Evolutionary conservation across 2,113 vertebrate genomes (phyloP).

Genomic region (Ceyx margarethae): DNA sequence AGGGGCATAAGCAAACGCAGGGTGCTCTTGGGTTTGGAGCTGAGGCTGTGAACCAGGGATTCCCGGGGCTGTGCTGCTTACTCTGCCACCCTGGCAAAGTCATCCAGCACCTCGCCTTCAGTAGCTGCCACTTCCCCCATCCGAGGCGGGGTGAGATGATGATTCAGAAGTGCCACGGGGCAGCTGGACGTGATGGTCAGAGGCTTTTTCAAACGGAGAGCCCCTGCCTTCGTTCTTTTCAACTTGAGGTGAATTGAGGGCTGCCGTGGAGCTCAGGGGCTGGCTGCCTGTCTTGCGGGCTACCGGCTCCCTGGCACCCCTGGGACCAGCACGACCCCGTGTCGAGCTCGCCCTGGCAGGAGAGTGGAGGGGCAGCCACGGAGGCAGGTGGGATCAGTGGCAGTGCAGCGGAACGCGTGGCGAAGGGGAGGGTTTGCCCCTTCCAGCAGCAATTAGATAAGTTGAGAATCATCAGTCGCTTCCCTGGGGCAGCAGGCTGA

Average conservation of each 20-base stretch:
- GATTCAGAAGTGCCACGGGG: background rate
- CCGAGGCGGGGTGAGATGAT: rapidly evolving
- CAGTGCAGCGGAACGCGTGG: rapidly evolving
- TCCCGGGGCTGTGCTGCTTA: background rate
- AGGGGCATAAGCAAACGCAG: rapidly evolving
- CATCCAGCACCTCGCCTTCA: background rate
- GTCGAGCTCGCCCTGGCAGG: rapidly evolving
- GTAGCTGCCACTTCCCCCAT: rapidly evolving
- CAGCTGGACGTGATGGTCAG: background rate
- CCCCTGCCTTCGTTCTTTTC: background rate
- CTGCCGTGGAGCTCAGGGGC: rapidly evolving
- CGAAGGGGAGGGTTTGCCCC: background rate
- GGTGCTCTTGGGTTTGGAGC: background rate
- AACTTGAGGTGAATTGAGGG: rapidly evolving
- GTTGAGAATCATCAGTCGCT: rapidly evolving
- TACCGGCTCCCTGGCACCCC: background rate
- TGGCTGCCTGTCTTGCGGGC: background rate
- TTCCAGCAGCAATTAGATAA: background rate
- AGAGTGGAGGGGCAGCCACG: background rate
- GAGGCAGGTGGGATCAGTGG: background rate
- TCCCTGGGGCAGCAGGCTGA: background rate
- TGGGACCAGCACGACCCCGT: rapidly evolving
- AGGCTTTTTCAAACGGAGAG: background rate
- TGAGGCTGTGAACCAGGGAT: background rate
- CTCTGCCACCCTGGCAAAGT: background rate